phyloP scores from a whole-genome alignment of 2,113 vertebrate genomes.

The Leiothrix lutea region DNA sequence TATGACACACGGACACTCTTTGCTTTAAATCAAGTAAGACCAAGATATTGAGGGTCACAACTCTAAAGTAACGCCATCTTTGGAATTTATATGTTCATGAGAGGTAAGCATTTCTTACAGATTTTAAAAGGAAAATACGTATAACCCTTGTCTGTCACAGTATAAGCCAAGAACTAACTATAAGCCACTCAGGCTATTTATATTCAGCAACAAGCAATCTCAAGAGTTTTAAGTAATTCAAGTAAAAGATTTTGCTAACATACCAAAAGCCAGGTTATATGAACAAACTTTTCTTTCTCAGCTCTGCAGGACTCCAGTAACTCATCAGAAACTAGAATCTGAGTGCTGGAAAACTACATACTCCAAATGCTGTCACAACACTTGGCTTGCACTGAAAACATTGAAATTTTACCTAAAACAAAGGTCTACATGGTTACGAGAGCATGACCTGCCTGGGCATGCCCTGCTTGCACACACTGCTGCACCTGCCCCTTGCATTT shows the following conservation, averaged over 20 bases:
- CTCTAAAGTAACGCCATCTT: not conserved
- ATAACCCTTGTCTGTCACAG: not conserved
- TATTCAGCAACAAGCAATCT: not conserved
- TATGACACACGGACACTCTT: not conserved
- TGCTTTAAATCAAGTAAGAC: not conserved
- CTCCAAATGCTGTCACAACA: not conserved
- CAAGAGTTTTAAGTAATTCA: not conserved
- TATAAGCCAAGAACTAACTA: not conserved
- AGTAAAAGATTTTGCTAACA: not conserved
- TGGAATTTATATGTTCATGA: not conserved
- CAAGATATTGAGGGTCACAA: not conserved
- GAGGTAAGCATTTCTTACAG: not conserved
- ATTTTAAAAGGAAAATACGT: not conserved
- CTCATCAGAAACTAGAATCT: not conserved
- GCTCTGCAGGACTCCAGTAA: not conserved
- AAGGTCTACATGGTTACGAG: not conserved
- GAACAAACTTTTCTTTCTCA: not conserved
- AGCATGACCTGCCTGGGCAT: not conserved
- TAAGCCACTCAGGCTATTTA: not conserved
- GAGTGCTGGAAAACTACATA: not conserved
- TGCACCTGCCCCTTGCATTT: not conserved
- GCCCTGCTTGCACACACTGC: not conserved
- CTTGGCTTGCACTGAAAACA: not conserved
- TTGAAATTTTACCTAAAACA: not conserved
- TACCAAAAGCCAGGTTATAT: not conserved